Base-by-base conservation (phyloP, 2,113 vertebrate species). In the Rhabdornis inornatus region DNA sequence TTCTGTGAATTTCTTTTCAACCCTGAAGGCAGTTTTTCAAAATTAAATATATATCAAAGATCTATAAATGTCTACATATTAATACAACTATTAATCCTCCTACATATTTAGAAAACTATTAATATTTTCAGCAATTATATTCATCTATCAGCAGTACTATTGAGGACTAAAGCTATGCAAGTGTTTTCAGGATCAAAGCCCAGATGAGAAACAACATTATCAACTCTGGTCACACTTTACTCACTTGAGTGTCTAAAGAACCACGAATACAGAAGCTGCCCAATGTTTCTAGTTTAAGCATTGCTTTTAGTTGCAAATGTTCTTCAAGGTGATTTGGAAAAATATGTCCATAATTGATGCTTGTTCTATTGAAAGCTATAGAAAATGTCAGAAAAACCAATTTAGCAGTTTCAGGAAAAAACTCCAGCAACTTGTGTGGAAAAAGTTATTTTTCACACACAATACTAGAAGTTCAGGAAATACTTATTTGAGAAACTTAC, bases 401-500 rank as follows among this genome's bases (percentile, higher is more conserved):
- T 37, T 70, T 7, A 45, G 22, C 20, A 68, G 39, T 60, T 68
- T 87, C 47, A 52, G 27, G 28, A 57, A 83, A 74, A 45, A 31
- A 4, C 1, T 10, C 22, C 20, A 35, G 7, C 15, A 21, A 11
- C 4, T 10, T 20, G 4, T 22, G 11, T 8, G 6, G 23, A 66
- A 74, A 44, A 30, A 3, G 12, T 33, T 68, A 49, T 28, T 60
- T 83, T 72, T 80, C 39, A 56, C 6, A 64, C 9, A 12, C 3
- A 64, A 24, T 30, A 10, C 27, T 57, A 65, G 31, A 61, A 47
- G 3, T 70, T 70, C 21, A 63, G 7, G 17, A 83, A 83, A 80
- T 18, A 61, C 2, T 39, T 69, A 15, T 40, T 45, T 56, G 22
- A 55, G 63, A 92, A 95, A 85, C 18, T n/a, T 39, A 25, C 6